Evolutionary conservation across 2,113 vertebrate genomes (phyloP), one percentile per base, ranked within the genome.

Genomic region (Pelobates fuscus): DNA sequence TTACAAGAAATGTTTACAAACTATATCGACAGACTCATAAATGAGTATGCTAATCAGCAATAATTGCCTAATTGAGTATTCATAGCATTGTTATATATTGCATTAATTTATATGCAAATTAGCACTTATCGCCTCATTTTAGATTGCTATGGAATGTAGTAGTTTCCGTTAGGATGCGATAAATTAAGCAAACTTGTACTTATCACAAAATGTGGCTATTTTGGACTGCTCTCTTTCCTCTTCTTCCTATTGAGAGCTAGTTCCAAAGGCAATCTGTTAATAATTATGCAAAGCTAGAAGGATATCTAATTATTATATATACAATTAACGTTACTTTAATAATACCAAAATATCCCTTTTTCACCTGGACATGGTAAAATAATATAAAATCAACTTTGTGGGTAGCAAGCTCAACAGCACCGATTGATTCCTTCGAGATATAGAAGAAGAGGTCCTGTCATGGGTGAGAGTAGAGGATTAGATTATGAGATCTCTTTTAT

Each of bases 81-180:
- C 44, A 49, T 49, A 49, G 44, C 44, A 49, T 49, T 49, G 12
- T 49, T 17, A 49, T 49, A 49, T 49, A 49, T 49, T 49, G 44
- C 44, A 49, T 49, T 49, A 49, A 37, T 49, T 49, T 49, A 49
- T 49, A 49, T 49, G 44, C 44, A 49, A 49, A 49, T 49, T 49
- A 49, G 17, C 44, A 49, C 44, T 49, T 49, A 49, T 49, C 44
- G 44, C 44, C 44, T 49, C 44, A 49, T 49, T 49, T 14, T 49
- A 49, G 44, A 49, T 49, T 49, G 44, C 17, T 7, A 17, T 18
- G 44, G 44, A 4, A 5, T 17, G 17, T 49, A 49, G 44, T 49
- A 49, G 17, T 49, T 49, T 49, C 44, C 12, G 44, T 49, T 49
- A 49, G 8, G 44, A 18, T 49, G 44, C 44, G 44, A 49, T 49